Conservation (phyloP, 2,797 vertebrate genomes). For the Antennarius maculatus region DNA sequence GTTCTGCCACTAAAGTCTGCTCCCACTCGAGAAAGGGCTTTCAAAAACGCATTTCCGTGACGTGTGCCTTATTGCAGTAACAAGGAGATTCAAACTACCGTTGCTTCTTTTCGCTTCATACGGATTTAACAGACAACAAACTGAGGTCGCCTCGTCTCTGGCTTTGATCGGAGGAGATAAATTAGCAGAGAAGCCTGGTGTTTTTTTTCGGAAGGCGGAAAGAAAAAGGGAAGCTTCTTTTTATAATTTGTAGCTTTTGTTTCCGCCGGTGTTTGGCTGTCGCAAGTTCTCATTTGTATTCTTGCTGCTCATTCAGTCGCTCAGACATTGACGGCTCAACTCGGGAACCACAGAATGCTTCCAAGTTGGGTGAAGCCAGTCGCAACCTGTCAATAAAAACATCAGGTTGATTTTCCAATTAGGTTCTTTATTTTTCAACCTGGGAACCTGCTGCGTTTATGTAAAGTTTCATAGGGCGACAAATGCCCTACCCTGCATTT, state of each 20-base stretch:
- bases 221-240: constrained; percentile 82
- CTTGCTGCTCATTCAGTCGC: constrained; percentile 19
- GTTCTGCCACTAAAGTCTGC: constrained; percentile 71
- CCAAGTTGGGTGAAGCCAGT: constrained; percentile 72
- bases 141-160: constrained; percentile 63
- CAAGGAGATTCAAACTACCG: constrained; percentile 26
- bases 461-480: constrained; percentile 33
- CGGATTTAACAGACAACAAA: constrained; percentile 49
- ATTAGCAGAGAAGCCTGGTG: constrained; percentile 55
- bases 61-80: constrained; percentile 38
- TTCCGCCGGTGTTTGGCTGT: constrained; percentile 33
- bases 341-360: constrained; percentile 65
- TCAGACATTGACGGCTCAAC: constrained; percentile 32
- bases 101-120: constrained; percentile 21
- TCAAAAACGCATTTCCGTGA: constrained; percentile 54
- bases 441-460: constrained; percentile 42
- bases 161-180: constrained; percentile 66
- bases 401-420: constrained; percentile 55
- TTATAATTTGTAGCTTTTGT: constrained; percentile 58
- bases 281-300: constrained; percentile 22
- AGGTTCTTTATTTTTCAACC: background rate
- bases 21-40: constrained; percentile 62
- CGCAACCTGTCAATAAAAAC: constrained; percentile 72
- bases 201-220: constrained; percentile 78
- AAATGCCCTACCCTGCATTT: constrained; percentile 62